A percentile compares a stretch with the other conserved stretches of the same genome.
phyloP scores from a whole-genome alignment of 1,140 invertebrate genomes.

The Bombus waltoni region DNA sequence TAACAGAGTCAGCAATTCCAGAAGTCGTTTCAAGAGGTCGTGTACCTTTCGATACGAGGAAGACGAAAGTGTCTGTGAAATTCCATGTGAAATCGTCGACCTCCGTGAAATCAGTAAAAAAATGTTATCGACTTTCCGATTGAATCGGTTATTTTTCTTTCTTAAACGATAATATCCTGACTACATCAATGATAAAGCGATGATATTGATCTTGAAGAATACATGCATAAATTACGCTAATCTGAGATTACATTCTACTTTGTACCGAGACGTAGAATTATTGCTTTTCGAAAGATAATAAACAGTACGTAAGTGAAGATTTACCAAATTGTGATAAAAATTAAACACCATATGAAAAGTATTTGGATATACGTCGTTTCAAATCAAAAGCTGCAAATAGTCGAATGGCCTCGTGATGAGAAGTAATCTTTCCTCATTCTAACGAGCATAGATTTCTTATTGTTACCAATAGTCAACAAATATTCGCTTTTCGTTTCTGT shows the following conservation, averaged over 20 bases:
- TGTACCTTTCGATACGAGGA: constrained; percentile 43
- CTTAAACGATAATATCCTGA: not conserved
- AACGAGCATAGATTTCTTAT: too few species aligned
- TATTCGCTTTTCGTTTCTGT: too few species aligned
- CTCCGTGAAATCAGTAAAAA: not conserved
- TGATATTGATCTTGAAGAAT: too few species aligned
- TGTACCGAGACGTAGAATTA: too few species aligned
- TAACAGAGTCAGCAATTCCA: constrained; percentile 47
- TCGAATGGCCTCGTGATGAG: too few species aligned
- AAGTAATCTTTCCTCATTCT: too few species aligned
- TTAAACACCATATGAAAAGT: not conserved
- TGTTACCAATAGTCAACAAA: too few species aligned
- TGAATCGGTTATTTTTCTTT: not conserved
- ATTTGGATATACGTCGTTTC: not conserved
- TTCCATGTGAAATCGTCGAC: too few species aligned
- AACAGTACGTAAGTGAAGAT: not conserved
- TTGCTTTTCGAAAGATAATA: not conserved
- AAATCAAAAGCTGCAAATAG: not conserved
- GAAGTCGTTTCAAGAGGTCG: constrained; percentile 53
- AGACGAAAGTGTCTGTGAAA: constrained; percentile 47
- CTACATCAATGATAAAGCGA: not conserved
- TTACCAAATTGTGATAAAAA: not conserved
- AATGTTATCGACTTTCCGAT: not conserved
- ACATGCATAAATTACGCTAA: not conserved
- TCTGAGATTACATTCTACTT: not conserved